These are phyloP conservation scores for Platichthys stellatus DNA, from an alignment of 2,113 vertebrate genomes.

Conservation along the genomic window DNA sequence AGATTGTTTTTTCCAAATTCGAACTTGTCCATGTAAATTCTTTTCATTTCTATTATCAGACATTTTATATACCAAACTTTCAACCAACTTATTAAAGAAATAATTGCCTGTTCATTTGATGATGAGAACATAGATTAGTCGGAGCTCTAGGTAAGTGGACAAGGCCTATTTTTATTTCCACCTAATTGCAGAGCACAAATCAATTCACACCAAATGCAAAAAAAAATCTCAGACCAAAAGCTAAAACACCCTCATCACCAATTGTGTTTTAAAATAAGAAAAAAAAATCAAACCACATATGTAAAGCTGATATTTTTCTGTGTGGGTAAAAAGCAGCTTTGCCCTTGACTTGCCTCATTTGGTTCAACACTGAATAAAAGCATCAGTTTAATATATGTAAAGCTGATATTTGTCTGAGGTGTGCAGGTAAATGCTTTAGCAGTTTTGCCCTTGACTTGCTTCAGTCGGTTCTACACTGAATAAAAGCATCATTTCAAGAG, in stretches of 20 bases:
- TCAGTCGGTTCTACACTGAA: slow-evolving; percentile 71
- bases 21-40: no score
- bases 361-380: slow-evolving; percentile 75
- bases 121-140: neutral
- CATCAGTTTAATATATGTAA: slow-evolving; percentile 69
- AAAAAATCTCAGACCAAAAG: slow-evolving; percentile 21
- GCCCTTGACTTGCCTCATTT: slow-evolving; percentile 76
- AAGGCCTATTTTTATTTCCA: neutral
- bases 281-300: slow-evolving; percentile 43
- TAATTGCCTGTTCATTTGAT: neutral
- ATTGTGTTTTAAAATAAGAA: slow-evolving; percentile 44
- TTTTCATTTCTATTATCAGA: no score
- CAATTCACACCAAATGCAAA: slow-evolving; percentile 39
- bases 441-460: slow-evolving; percentile 75
- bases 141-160: neutral
- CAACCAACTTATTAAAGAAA: neutral
- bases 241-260: slow-evolving; percentile 45
- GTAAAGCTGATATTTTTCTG: slow-evolving; percentile 58
- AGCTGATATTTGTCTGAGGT: slow-evolving; percentile 63
- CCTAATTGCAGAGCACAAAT: slow-evolving; percentile 21
- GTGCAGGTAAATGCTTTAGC: slow-evolving; percentile 55
- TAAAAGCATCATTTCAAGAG: slow-evolving; percentile 77
- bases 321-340: slow-evolving; percentile 53
- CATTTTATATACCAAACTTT: no score
- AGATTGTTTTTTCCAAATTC: no score